phyloP scores from a whole-genome alignment of 64 coral and sea anemone genomes.

The Dendrophyllia cribrosa region DNA sequence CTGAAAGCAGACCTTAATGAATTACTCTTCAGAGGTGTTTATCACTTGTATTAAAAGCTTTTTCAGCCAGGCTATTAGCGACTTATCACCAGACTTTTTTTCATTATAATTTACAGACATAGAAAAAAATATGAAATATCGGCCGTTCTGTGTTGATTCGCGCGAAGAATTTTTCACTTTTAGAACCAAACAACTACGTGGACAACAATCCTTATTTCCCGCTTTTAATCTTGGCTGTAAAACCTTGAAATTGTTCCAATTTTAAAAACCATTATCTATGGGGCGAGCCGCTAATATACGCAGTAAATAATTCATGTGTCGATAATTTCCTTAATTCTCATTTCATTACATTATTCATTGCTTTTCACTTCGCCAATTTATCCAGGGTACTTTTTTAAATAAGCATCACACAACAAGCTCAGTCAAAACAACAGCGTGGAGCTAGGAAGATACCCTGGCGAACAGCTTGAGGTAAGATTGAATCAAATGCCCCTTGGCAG shows the following conservation, averaged over 20 bases:
- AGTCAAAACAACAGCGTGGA: too few species aligned
- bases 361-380: background rate
- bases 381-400: background rate
- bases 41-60: background rate
- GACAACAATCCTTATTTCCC: background rate
- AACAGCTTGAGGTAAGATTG: background rate
- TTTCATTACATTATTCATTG: conserved; percentile 16
- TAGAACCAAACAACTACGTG: too few species aligned
- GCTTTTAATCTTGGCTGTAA: background rate
- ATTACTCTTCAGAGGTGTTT: background rate
- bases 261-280: background rate
- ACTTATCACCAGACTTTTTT: too few species aligned
- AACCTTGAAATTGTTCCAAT: background rate
- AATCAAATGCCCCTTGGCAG: background rate
- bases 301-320: background rate
- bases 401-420: background rate
- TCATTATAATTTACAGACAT: too few species aligned
- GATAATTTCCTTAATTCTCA: conserved; percentile 38
- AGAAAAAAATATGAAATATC: too few species aligned
- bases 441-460: background rate
- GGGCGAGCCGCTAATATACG: background rate
- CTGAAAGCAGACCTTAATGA: background rate
- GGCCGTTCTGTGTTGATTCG: background rate
- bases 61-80: too few species aligned
- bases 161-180: background rate